Percentiles rank a stretch among this genome's conserved stretches.
Conservation (phyloP, 2,113 vertebrate genomes). For the Myanophis thanlyinensis region DNA sequence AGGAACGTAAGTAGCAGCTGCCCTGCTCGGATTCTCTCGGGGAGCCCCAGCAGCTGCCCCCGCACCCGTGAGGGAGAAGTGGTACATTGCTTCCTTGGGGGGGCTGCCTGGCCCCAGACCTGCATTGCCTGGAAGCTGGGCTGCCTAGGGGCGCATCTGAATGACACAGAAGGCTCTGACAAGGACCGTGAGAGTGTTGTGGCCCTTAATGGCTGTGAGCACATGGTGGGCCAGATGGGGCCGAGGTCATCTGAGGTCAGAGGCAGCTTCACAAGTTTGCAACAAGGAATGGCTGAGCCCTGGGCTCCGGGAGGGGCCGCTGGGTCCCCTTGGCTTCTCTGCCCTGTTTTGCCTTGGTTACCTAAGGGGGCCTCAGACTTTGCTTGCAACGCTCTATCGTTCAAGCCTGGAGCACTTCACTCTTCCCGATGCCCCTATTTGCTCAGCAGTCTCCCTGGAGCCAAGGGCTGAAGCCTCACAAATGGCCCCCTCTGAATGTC, state of each 20-base stretch:
- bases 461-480: not conserved
- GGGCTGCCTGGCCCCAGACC: not conserved
- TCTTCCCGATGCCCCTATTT: not conserved
- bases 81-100: not conserved
- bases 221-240: not conserved
- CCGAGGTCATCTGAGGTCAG: not conserved
- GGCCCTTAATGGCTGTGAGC: not conserved
- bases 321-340: no score
- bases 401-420: not conserved
- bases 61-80: not conserved
- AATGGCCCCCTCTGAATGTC: not conserved
- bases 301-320: not conserved
- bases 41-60: not conserved
- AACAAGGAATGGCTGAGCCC: not conserved
- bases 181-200: not conserved
- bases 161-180: not conserved
- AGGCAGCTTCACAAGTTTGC: not conserved
- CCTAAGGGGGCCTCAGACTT: not conserved
- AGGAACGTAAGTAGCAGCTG: constrained; percentile 97
- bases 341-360: not conserved
- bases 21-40: constrained; percentile 38
- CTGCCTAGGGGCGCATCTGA: not conserved
- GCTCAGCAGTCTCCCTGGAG: not conserved
- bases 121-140: not conserved
- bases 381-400: not conserved